Evolutionary conservation across 2,113 vertebrate genomes (phyloP), one percentile per base, ranked within the genome.

Genomic region (Pyrgilauda ruficollis): DNA sequence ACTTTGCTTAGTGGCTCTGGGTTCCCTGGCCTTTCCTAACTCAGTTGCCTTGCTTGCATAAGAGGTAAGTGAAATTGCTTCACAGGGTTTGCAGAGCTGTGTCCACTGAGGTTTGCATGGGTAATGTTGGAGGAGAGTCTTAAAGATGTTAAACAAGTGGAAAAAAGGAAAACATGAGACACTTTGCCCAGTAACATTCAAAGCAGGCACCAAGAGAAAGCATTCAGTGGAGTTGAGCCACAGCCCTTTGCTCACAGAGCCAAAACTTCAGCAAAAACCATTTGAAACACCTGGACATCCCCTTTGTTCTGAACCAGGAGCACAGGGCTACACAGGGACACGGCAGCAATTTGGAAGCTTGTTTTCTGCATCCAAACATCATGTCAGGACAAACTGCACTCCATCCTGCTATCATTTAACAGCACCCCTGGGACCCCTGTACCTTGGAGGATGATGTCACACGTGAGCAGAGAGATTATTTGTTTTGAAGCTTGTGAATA

Each of bases 401-500:
- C 41, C 20, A 33, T 75, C 56, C 61, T 59, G 66, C 52, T 35
- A 37, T 56, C 78, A 47, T 41, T 92, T 97, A 96, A 81, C 1
- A 94, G 83, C 68, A 88, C 93, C 64, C 87, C 64, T 74, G 95
- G 90, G 92, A 93, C 28, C 56, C 30, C 68, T 37, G 61, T 33
- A 63, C 96, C 92, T 89, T 26, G 69, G 93, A 73, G 94, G 76
- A 89, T 35, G 85, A 92, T 78, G 85, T 49, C 87, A 80, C 85
- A 70, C 13, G 5, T 61, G 85, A 81, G 66, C 79, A 87, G 75
- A 78, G 82, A 94, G 73, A 70, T 94, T 90, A 75, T 84, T 95
- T 96, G 87, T 95, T 96, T 68, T 89, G 85, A 86, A 87, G 69
- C 72, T 81, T 52, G 64, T n/a, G 43, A 90, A 84, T 56, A 93